Conservation (phyloP, 30 jellyfish, hydroid and myxozoan genomes). For the Sanderia malayensis region DNA sequence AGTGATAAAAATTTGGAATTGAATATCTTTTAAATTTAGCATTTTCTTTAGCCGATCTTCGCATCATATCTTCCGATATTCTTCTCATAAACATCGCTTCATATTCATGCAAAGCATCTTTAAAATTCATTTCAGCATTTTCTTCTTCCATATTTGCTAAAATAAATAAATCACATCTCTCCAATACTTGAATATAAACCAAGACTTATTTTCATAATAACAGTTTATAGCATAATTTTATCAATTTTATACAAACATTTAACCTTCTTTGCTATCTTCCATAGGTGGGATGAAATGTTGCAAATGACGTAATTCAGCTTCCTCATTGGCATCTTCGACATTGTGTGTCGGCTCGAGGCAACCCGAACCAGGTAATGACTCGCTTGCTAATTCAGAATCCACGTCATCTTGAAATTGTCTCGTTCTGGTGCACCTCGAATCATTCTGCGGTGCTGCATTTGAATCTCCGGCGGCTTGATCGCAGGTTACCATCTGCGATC, state of each 20-base stretch:
- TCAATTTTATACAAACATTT: neutral
- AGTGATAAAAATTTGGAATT: neutral
- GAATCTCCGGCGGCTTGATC: conserved; percentile 54
- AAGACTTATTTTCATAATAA: neutral
- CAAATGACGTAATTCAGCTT: neutral
- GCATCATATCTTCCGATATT: neutral
- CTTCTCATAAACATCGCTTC: no score
- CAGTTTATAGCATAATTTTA: neutral
- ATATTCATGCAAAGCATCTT: no score
- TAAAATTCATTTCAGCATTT: neutral
- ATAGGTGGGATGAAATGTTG: neutral
- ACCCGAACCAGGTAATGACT: conserved; percentile 17
- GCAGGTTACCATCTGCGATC: conserved; percentile 31
- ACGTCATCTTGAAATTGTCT: conserved; percentile 9
- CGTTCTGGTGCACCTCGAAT: neutral
- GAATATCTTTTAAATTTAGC: neutral
- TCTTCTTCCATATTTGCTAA: no score
- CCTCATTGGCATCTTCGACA: conserved; percentile 2
- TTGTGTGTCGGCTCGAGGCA: conserved; percentile 18
- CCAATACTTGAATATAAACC: no score
- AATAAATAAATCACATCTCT: no score
- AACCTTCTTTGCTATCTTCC: neutral
- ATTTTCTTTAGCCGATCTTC: neutral
- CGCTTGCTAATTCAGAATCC: conserved; percentile 34
- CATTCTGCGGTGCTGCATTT: conserved; percentile 18